These are phyloP conservation scores for Saguinus imperator DNA, from an alignment of 2,113 vertebrate species.

Conservation along the genomic window DNA sequence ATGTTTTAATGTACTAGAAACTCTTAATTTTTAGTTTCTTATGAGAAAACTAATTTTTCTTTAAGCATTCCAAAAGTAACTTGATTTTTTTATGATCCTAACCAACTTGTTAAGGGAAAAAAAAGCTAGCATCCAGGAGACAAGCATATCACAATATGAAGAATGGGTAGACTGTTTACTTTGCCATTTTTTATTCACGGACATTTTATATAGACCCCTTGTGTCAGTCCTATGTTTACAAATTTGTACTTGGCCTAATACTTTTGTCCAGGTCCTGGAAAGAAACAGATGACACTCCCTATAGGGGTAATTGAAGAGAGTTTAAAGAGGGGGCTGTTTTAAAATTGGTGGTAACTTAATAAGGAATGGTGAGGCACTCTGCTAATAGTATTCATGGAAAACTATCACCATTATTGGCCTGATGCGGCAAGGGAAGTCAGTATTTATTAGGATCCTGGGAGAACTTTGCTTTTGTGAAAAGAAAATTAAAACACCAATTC, in stretches of 20 bases:
- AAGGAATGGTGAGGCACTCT: not conserved
- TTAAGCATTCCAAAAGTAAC: not conserved
- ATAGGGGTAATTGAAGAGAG: not conserved
- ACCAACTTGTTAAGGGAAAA: not conserved
- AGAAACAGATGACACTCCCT: not conserved
- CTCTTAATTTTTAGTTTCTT: slow-evolving; percentile 28
- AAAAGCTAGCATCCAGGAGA: not conserved
- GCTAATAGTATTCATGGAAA: not conserved
- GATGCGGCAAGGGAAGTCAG: not conserved
- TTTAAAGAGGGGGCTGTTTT: not conserved
- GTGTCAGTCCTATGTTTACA: not conserved
- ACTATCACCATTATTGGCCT: not conserved
- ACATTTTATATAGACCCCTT: not conserved
- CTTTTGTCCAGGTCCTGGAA: not conserved
- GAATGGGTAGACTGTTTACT: not conserved
- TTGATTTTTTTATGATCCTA: not conserved
- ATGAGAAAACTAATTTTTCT: not conserved
- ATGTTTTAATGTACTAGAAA: not conserved
- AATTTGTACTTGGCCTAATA: not conserved
- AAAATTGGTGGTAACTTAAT: not conserved
- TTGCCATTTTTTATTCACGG: not conserved
- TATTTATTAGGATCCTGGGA: not conserved
- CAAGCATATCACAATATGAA: not conserved
- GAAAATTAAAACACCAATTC: no score
- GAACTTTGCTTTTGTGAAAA: not conserved